Evolutionary conservation across 2,888 invertebrate genomes (phyloP).

Genomic region (Chaetogeoica ovagalla): DNA sequence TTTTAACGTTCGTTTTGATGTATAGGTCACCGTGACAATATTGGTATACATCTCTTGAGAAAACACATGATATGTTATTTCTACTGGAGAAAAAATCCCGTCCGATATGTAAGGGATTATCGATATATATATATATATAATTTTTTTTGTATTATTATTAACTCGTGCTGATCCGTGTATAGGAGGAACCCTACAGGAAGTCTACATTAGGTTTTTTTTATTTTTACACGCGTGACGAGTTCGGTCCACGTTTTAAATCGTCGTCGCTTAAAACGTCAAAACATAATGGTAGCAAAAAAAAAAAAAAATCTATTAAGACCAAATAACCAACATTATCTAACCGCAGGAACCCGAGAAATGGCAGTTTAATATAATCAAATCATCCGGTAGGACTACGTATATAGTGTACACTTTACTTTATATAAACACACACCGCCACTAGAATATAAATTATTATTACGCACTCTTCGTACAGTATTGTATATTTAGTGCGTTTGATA

Average conservation of each 20-base stretch:
- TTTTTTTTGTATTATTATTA: slow-evolving; percentile 20
- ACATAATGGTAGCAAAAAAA: slow-evolving; percentile 28
- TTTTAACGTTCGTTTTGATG: slow-evolving; percentile 22
- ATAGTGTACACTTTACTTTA: not conserved
- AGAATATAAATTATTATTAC: slow-evolving; percentile 20
- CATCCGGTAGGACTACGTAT: not conserved
- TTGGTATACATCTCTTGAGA: slow-evolving; percentile 25
- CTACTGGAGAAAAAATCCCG: slow-evolving; percentile 8
- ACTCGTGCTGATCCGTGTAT: not conserved
- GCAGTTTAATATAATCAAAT: slow-evolving; percentile 38
- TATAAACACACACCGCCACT: not conserved
- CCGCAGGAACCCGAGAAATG: slow-evolving; percentile 9
- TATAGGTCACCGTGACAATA: slow-evolving; percentile 19
- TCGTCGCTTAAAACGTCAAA: slow-evolving; percentile 46
- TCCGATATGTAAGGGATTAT: slow-evolving; percentile 20
- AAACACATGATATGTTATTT: not conserved
- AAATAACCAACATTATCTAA: slow-evolving; percentile 1
- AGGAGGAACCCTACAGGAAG: slow-evolving; percentile 15
- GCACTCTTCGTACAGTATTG: not conserved
- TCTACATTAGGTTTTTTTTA: slow-evolving; percentile 32
- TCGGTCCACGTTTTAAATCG: slow-evolving; percentile 17
- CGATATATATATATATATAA: no score
- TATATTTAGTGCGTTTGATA: slow-evolving; percentile 33
- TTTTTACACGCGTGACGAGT: slow-evolving; percentile 8
- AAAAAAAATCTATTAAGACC: not conserved